Conservation (phyloP, 2,888 invertebrate species). For the Terebella lapidaria region DNA sequence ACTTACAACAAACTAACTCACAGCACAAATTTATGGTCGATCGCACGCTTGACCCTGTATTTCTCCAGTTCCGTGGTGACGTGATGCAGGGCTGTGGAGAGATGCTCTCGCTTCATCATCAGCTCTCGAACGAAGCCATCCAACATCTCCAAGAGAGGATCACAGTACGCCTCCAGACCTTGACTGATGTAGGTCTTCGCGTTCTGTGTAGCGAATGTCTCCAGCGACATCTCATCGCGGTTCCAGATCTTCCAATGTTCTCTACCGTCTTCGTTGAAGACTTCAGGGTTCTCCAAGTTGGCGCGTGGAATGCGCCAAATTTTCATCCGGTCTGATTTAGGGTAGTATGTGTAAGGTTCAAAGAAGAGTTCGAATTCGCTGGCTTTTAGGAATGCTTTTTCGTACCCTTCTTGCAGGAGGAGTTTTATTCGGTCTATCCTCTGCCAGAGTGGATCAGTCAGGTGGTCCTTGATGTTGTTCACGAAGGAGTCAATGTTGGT, state of each 20-base stretch:
- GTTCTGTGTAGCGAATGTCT: not conserved
- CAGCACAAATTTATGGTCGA: constrained; percentile 22
- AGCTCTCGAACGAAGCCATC: constrained; percentile 20
- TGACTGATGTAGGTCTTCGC: constrained; percentile 6
- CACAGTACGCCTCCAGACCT: constrained; percentile 16
- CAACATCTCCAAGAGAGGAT: constrained; percentile 13
- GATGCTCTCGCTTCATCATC: constrained; percentile 11
- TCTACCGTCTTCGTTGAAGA: constrained; percentile 1
- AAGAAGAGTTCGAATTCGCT: constrained; percentile 15
- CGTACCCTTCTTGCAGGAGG: constrained; percentile 10
- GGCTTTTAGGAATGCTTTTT: constrained; percentile 14
- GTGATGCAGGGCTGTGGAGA: constrained; percentile 10
- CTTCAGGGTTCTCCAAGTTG: constrained; percentile 17
- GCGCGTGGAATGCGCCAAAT: constrained; percentile 20
- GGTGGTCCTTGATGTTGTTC: constrained; percentile 13
- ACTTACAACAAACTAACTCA: constrained; percentile 6
- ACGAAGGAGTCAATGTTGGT: constrained; percentile 16
- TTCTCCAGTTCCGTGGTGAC: constrained; percentile 6
- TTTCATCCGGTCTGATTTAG: constrained; percentile 15
- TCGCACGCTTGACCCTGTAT: constrained; percentile 9
- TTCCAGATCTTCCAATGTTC: constrained; percentile 21
- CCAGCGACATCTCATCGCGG: constrained; percentile 6
- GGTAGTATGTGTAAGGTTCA: constrained; percentile 9
- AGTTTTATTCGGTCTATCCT: constrained; percentile 7
- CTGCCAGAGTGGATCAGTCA: constrained; percentile 18